Evolutionary conservation across 2,888 invertebrate species (phyloP).

Genomic region (Gari tellinella): DNA sequence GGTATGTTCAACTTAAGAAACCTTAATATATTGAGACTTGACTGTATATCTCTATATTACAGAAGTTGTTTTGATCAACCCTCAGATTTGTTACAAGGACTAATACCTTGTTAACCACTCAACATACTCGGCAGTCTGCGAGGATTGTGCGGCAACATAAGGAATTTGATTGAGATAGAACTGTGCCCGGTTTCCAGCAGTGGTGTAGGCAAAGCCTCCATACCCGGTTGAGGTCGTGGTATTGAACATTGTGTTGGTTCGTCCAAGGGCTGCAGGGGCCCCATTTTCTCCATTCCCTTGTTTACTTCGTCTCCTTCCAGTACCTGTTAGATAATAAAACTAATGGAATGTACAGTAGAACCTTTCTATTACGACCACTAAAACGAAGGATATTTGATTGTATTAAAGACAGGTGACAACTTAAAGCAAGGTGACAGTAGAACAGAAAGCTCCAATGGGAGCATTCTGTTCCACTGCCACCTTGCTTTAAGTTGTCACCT

Average conservation of each 20-base stretch:
- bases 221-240: slow-evolving; percentile 56
- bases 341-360: no score
- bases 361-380: no score
- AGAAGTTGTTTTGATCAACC: slow-evolving; percentile 15
- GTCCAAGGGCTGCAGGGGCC: slow-evolving; percentile 50
- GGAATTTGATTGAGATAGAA: slow-evolving; percentile 73
- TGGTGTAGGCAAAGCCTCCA: slow-evolving; percentile 69
- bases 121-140: slow-evolving; percentile 73
- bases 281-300: slow-evolving; percentile 38
- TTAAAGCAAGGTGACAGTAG: no score
- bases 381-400: no score
- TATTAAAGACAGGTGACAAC: no score
- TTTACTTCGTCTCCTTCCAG: slow-evolving; percentile 60
- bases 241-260: slow-evolving; percentile 62
- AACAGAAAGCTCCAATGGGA: no score
- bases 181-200: slow-evolving; percentile 67
- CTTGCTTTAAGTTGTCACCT: no score
- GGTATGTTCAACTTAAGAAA: no score
- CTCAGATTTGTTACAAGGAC: slow-evolving; percentile 59
- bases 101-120: slow-evolving; percentile 72
- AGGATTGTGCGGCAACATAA: slow-evolving; percentile 67
- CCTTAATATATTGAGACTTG: no score
- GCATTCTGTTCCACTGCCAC: no score
- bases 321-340: slow-evolving; percentile 59
- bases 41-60: no score